Percentiles rank a stretch among this genome's conserved stretches.
Evolutionary conservation across 1,140 invertebrate genomes (phyloP).

Genomic region (Monochamus saltuarius): DNA sequence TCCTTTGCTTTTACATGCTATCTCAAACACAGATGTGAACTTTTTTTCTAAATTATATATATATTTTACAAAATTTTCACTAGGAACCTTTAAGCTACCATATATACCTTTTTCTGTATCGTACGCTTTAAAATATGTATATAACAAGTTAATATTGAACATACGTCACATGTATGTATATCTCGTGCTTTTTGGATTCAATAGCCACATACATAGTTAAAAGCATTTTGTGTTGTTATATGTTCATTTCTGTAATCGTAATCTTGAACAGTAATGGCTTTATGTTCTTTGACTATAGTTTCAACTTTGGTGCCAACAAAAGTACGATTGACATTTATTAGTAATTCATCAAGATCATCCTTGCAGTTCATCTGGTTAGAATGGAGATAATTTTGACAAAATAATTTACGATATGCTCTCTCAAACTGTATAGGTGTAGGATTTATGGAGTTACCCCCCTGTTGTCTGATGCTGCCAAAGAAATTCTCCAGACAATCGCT

Average conservation of each 20-base stretch:
- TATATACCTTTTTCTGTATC: neutral
- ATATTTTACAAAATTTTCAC: slow-evolving; percentile 7
- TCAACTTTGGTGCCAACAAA: neutral
- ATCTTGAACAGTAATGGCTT: slow-evolving; percentile 12
- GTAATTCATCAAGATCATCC: slow-evolving; percentile 9
- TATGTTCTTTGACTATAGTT: neutral
- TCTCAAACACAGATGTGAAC: neutral
- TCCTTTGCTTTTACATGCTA: neutral
- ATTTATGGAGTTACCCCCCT: slow-evolving; percentile 8
- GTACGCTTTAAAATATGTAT: neutral
- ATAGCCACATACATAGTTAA: slow-evolving; percentile 16
- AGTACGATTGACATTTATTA: slow-evolving; percentile 1
- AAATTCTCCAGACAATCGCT: slow-evolving; percentile 2
- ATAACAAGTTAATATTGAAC: slow-evolving; percentile 6
- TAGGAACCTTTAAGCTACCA: slow-evolving; percentile 4
- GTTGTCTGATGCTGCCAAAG: slow-evolving; percentile 12
- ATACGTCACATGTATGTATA: slow-evolving; percentile 11
- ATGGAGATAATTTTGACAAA: slow-evolving; percentile 10
- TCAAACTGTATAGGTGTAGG: slow-evolving; percentile 11
- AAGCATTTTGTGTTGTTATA: slow-evolving; percentile 7
- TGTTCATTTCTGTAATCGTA: slow-evolving; percentile 7
- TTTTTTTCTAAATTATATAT: slow-evolving; percentile 13
- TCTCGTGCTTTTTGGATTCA: slow-evolving; percentile 10
- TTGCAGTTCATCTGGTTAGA: slow-evolving; percentile 13
- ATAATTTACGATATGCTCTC: slow-evolving; percentile 10